Evolutionary conservation across 2,797 vertebrate species (phyloP).

Genomic region (Pachyuromys duprasi): DNA sequence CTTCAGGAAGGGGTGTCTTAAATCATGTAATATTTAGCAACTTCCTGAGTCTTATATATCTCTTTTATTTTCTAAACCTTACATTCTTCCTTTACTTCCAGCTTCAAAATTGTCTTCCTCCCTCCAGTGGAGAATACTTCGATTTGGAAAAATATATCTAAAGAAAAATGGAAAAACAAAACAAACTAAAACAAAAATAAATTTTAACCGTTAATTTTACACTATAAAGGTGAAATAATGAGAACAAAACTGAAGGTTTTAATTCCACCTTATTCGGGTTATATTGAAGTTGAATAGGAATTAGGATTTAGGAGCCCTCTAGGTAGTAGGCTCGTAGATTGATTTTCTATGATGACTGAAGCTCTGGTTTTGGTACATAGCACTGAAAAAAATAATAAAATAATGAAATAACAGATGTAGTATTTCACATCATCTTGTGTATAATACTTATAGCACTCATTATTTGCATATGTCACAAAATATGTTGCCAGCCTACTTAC

Average conservation of each 20-base stretch:
- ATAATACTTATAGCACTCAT: background rate
- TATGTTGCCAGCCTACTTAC: constrained; percentile 53
- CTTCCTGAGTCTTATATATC: background rate
- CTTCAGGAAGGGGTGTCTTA: fast-evolving
- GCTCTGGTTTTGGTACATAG: background rate
- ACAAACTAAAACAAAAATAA: background rate
- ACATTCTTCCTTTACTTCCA: background rate
- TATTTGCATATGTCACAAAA: constrained; percentile 61
- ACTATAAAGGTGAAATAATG: background rate
- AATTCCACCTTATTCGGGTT: background rate
- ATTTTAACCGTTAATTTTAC: background rate
- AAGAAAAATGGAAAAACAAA: background rate
- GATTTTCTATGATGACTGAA: background rate
- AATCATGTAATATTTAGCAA: background rate
- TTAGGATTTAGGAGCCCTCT: background rate
- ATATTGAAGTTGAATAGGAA: background rate
- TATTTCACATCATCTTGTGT: constrained; percentile 5
- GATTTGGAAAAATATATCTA: background rate
- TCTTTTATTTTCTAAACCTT: background rate
- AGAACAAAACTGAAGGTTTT: background rate
- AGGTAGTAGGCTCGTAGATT: background rate
- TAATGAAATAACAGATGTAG: background rate
- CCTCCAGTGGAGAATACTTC: background rate
- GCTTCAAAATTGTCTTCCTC: background rate
- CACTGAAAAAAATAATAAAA: background rate